Evolutionary conservation across 64 coral and sea anemone species (phyloP).

Genomic region (Cladopsammia gracilis): DNA sequence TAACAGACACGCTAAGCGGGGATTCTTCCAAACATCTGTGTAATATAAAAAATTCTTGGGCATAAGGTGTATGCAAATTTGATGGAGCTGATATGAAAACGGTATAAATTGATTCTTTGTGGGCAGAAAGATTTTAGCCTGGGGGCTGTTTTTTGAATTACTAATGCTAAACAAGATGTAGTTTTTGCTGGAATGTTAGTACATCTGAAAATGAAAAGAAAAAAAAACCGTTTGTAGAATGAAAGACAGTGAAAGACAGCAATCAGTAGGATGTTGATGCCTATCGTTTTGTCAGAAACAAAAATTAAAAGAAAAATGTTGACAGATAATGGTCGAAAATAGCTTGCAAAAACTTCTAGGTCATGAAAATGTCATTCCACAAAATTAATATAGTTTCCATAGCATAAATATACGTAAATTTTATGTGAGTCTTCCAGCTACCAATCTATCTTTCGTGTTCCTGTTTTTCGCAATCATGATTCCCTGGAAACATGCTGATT

Average conservation of each 20-base stretch:
- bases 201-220: background rate
- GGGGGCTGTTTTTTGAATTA: background rate
- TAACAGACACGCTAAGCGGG: background rate
- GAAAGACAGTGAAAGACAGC: no score
- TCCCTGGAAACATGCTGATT: no score
- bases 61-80: background rate
- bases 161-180: background rate
- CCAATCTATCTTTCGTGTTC: no score
- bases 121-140: background rate
- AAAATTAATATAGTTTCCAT: no score
- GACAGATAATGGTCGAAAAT: background rate
- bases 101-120: background rate
- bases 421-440: no score
- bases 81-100: background rate
- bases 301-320: background rate
- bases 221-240: background rate
- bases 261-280: no score
- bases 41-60: background rate
- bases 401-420: no score
- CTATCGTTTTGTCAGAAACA: background rate
- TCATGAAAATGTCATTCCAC: no score
- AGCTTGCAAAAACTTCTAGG: no score
- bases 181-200: background rate
- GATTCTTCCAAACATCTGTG: background rate
- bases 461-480: no score